Conservation (phyloP, 2,113 vertebrate genomes). For the Dolichallabes microphthalmus region DNA sequence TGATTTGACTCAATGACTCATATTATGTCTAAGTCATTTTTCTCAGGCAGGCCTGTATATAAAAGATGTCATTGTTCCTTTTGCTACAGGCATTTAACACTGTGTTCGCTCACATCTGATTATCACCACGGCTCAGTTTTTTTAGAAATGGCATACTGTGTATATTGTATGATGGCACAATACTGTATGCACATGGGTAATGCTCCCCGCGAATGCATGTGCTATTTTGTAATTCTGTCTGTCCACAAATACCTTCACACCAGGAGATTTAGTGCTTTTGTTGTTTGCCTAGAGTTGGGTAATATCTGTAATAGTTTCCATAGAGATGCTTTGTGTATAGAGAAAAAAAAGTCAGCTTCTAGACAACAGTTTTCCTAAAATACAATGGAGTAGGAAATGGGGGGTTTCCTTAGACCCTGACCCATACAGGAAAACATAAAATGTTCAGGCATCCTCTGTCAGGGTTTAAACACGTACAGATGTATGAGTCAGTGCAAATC, state of each 20-base stretch:
- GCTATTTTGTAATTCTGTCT: slow-evolving; percentile 1
- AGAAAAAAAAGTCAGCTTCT: slow-evolving; percentile 10
- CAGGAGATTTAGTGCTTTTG: background rate
- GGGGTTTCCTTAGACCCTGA: slow-evolving; percentile 30
- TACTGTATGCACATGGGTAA: background rate
- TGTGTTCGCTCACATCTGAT: background rate
- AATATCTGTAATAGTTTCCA: slow-evolving; percentile 18
- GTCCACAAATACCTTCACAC: background rate
- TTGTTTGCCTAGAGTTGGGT: background rate
- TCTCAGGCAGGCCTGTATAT: background rate
- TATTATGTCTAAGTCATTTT: background rate
- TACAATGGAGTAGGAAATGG: slow-evolving; percentile 23
- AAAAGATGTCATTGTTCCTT: background rate
- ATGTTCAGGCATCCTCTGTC: background rate
- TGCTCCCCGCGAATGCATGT: background rate
- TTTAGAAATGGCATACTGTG: background rate
- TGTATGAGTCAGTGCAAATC: background rate
- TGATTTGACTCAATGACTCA: background rate
- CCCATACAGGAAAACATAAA: slow-evolving; percentile 6
- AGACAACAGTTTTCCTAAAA: slow-evolving; percentile 52
- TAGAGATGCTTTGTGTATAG: background rate
- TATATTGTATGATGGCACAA: background rate
- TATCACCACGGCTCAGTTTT: background rate
- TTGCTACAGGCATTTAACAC: background rate
- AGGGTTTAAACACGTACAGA: background rate